Conservation (phyloP, 2,888 invertebrate species). For the Macrophya annulata region DNA sequence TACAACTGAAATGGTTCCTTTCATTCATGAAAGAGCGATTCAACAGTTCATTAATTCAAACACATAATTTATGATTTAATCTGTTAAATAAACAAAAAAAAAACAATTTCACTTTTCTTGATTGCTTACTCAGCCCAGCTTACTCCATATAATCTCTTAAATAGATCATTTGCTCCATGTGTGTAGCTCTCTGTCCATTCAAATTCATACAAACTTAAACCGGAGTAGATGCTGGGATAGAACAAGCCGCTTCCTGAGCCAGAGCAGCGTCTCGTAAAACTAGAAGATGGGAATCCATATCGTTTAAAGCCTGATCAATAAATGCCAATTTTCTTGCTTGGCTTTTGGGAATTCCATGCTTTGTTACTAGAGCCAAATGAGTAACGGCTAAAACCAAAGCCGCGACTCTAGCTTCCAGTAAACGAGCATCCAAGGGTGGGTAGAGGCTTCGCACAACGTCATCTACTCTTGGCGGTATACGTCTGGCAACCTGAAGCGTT, state of each 20-base stretch:
- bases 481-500: constrained; percentile 81
- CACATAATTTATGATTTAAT: not conserved
- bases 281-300: constrained; percentile 84
- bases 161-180: not conserved
- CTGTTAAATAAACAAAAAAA: not conserved
- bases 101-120: not conserved
- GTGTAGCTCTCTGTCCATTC: not conserved
- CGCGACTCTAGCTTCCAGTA: constrained; percentile 86
- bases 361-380: constrained; percentile 85
- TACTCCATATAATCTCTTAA: not conserved
- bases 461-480: constrained; percentile 86
- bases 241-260: constrained; percentile 80
- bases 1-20: not conserved
- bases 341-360: constrained; percentile 81
- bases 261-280: constrained; percentile 81
- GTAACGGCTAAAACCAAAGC: constrained; percentile 86
- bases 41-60: not conserved
- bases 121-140: not conserved
- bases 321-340: constrained; percentile 80
- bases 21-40: not conserved
- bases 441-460: constrained; percentile 88
- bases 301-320: constrained; percentile 84
- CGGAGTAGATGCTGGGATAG: constrained; percentile 77
- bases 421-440: constrained; percentile 86
- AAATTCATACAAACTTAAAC: constrained; percentile 64